These are phyloP conservation scores for Drosophila longiperda DNA, from an alignment of 2,888 invertebrate species.

Conservation along the genomic window DNA sequence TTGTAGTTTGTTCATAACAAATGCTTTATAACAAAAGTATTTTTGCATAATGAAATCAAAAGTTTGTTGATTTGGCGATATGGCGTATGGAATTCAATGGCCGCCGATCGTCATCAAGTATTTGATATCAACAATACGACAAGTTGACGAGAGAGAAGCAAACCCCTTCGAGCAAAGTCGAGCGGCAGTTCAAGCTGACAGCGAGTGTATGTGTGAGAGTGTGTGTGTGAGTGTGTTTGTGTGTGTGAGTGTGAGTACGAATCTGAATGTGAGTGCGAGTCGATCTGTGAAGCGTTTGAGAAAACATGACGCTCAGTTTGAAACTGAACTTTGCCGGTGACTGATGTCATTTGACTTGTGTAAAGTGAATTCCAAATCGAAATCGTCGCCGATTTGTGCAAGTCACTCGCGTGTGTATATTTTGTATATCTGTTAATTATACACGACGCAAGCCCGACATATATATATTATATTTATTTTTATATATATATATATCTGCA, in stretches of 20 bases:
- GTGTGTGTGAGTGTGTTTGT: not conserved
- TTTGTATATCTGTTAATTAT: constrained; percentile 44
- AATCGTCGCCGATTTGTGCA: constrained; percentile 52
- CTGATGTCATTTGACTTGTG: constrained; percentile 35
- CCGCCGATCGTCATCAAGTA: constrained; percentile 26
- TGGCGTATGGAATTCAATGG: constrained; percentile 27
- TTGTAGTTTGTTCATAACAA: constrained; percentile 13
- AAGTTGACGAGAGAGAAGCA: constrained; percentile 12
- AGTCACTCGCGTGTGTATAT: constrained; percentile 46
- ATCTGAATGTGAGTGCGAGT: constrained; percentile 12
- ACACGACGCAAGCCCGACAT: constrained; percentile 45
- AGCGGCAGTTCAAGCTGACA: constrained; percentile 6
- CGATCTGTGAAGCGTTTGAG: constrained; percentile 21
- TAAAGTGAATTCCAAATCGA: not conserved
- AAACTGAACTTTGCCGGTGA: constrained; percentile 45
- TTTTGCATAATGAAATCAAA: constrained; percentile 30
- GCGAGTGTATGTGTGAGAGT: not conserved
- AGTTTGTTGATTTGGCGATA: constrained; percentile 15
- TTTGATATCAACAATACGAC: constrained; percentile 49
- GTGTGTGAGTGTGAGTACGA: constrained; percentile 3
- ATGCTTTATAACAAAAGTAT: not conserved
- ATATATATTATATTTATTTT: constrained; percentile 18
- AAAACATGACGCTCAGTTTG: constrained; percentile 47
- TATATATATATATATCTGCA: constrained; percentile 15
- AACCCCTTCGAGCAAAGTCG: constrained; percentile 9